A percentile compares a stretch with the other conserved stretches of the same genome.
Conservation (phyloP, 2,113 vertebrate species). For the Caloenas nicobarica region DNA sequence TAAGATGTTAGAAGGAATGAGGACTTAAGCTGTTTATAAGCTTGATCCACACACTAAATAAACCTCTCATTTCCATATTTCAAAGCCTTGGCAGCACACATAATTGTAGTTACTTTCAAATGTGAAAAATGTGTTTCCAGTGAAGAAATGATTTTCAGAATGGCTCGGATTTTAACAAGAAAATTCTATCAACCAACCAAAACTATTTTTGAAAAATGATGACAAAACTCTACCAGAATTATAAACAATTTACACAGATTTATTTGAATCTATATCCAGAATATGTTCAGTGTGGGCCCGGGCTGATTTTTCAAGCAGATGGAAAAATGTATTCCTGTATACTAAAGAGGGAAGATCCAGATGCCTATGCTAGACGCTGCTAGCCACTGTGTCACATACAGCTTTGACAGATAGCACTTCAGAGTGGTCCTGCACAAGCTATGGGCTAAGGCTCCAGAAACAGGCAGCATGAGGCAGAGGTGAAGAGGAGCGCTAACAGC, state of each 20-base stretch:
- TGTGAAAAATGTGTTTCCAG: constrained; percentile 21
- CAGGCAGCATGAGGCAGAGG: not conserved
- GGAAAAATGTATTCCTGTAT: not conserved
- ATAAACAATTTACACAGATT: not conserved
- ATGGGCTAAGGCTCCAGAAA: not conserved
- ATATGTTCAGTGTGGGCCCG: not conserved
- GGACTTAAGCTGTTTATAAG: constrained; percentile 81
- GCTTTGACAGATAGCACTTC: not conserved
- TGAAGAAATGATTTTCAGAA: constrained; percentile 27
- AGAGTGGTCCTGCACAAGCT: not conserved
- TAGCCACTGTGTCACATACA: not conserved
- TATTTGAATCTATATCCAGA: not conserved
- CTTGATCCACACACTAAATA: constrained; percentile 84
- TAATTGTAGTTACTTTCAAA: constrained; percentile 44
- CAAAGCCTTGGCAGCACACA: constrained; percentile 39
- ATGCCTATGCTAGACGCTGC: not conserved
- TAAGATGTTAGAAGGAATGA: constrained; percentile 86
- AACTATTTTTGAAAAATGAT: constrained; percentile 36
- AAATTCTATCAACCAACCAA: constrained; percentile 58
- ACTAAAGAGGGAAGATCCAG: not conserved
- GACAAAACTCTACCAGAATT: constrained; percentile 38
- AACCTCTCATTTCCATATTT: constrained; percentile 81
- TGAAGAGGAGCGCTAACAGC: not conserved
- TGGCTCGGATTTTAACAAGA: constrained; percentile 21
- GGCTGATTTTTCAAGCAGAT: constrained; percentile 5